A percentile compares a stretch with the other conserved stretches of the same genome.
Conservation (phyloP, 1,140 invertebrate genomes). For the Scaptomyza hsui region DNA sequence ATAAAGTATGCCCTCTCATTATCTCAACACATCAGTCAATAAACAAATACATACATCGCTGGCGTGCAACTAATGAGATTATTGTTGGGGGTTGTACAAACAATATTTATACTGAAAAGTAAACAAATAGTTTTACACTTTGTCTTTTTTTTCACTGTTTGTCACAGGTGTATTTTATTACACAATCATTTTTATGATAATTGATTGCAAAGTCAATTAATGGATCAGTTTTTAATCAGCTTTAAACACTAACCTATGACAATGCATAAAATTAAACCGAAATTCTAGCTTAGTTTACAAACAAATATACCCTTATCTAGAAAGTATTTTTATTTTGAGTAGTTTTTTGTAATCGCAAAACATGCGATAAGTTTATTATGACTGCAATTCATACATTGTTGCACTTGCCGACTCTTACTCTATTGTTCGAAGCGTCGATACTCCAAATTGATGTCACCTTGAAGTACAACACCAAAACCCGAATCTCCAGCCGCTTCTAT, state of each 20-base stretch:
- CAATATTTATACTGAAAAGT: neutral
- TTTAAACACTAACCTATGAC: too few relatives aligned
- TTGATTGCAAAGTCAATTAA: too few relatives aligned
- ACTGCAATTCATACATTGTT: too few relatives aligned
- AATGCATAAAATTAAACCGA: too few relatives aligned
- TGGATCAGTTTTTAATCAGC: too few relatives aligned
- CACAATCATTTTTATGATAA: too few relatives aligned
- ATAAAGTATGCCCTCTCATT: neutral
- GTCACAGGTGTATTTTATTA: too few relatives aligned
- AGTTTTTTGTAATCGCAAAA: neutral
- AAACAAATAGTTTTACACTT: neutral
- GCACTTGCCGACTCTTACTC: neutral
- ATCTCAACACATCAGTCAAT: neutral
- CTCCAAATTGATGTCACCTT: constrained; percentile 60
- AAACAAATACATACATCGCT: neutral
- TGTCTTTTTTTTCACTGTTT: too few relatives aligned
- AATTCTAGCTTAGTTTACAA: too few relatives aligned
- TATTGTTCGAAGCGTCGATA: constrained; percentile 50
- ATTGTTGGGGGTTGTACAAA: too few relatives aligned
- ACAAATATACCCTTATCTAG: neutral
- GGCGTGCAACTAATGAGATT: too few relatives aligned
- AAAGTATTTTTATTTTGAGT: too few relatives aligned
- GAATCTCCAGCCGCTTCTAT: constrained; percentile 44
- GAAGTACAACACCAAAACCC: constrained; percentile 62
- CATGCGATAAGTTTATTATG: constrained; percentile 4